These are phyloP conservation scores for Harpalus rufipes DNA, from an alignment of 2,888 invertebrate genomes.

Conservation along the genomic window DNA sequence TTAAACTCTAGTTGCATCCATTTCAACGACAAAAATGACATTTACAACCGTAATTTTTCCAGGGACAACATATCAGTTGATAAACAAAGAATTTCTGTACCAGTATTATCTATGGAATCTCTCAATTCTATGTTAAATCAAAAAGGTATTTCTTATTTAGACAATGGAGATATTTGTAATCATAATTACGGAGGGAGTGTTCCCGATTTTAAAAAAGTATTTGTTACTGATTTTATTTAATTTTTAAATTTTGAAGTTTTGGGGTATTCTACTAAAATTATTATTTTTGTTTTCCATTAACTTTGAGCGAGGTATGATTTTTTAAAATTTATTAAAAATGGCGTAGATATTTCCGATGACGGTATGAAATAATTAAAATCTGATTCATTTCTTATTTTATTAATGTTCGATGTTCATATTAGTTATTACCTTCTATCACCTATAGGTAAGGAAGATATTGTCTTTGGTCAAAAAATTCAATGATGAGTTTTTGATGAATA, in stretches of 20 bases:
- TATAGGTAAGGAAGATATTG: too few species aligned
- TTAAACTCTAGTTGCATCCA: slow-evolving; percentile 63
- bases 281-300: too few species aligned
- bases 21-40: slow-evolving; percentile 67
- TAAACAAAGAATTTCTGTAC: slow-evolving; percentile 68
- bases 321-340: too few species aligned
- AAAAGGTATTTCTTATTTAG: slow-evolving; percentile 75
- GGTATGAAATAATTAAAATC: too few species aligned
- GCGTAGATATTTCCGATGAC: too few species aligned
- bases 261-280: too few species aligned
- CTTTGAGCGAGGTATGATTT: too few species aligned
- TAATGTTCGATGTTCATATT: too few species aligned
- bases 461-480: too few species aligned
- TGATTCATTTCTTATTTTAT: too few species aligned
- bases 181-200: slow-evolving; percentile 78
- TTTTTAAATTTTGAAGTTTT: slow-evolving; percentile 20
- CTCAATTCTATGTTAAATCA: slow-evolving; percentile 74
- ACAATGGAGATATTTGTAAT: slow-evolving; percentile 75
- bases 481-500: too few species aligned
- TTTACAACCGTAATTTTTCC: slow-evolving; percentile 65
- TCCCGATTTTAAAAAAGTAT: slow-evolving; percentile 80
- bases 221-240: slow-evolving; percentile 78
- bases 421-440: too few species aligned
- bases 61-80: slow-evolving; percentile 69
- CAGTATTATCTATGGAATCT: slow-evolving; percentile 75